Conservation (phyloP, 2,888 invertebrate genomes). For the Petrolisthes cinctipes region DNA sequence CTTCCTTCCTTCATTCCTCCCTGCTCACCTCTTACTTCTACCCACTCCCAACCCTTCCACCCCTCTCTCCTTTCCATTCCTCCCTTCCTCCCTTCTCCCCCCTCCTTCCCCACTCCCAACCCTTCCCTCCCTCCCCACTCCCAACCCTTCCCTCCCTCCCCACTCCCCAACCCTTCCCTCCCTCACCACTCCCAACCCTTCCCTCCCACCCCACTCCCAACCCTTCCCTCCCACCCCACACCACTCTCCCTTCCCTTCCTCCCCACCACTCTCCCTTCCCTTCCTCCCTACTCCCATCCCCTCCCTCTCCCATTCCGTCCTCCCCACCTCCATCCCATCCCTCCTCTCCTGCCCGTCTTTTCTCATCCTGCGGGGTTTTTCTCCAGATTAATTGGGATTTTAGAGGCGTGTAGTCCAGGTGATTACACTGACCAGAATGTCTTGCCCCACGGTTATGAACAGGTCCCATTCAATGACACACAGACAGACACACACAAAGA, state of each 20-base stretch:
- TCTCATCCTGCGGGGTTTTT: conserved; percentile 6
- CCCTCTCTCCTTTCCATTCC: not conserved
- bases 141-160: not conserved
- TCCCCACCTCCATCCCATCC: not conserved
- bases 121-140: not conserved
- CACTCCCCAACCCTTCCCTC: not conserved
- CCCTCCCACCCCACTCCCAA: not conserved
- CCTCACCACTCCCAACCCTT: not conserved
- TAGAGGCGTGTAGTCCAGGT: not conserved
- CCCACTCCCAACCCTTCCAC: not conserved
- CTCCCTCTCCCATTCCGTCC: not conserved
- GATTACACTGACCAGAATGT: conserved; percentile 1
- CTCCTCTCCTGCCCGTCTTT: not conserved
- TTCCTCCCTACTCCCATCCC: no score
- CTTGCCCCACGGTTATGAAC: not conserved
- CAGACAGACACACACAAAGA: no score
- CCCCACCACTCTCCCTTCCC: not conserved
- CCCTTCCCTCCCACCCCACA: no score
- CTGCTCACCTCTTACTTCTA: not conserved
- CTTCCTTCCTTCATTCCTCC: not conserved
- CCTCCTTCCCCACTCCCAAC: no score
- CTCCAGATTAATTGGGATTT: conserved; percentile 40
- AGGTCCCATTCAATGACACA: not conserved
- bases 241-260: no score
- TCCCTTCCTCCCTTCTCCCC: not conserved